Evolutionary conservation across 2,797 vertebrate genomes (phyloP).

Genomic region (Microchirus variegatus): DNA sequence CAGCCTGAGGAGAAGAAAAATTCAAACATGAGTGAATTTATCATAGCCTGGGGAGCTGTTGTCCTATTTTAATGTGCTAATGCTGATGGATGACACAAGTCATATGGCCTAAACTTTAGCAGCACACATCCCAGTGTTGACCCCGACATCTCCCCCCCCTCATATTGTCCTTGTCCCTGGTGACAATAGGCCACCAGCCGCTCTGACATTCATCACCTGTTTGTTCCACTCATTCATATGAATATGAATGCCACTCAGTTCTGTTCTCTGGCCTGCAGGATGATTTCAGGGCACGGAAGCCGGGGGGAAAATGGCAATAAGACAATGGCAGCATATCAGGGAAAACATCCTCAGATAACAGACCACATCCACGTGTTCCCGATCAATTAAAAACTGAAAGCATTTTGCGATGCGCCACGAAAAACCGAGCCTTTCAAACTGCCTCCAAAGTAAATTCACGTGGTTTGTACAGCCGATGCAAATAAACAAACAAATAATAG

Average conservation of each 20-base stretch:
- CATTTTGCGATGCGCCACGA: background rate
- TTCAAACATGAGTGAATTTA: constrained; percentile 21
- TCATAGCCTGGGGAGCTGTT: constrained; percentile 46
- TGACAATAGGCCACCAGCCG: constrained; percentile 75
- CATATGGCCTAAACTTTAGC: constrained; percentile 62
- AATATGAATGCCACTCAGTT: constrained; percentile 60
- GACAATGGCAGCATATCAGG: constrained; percentile 60
- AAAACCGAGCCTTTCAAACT: background rate
- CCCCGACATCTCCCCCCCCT: constrained; percentile 62
- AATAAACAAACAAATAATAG: background rate
- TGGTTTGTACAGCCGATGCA: background rate
- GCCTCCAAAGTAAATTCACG: background rate
- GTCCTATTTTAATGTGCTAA: constrained; percentile 50
- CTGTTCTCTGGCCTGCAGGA: constrained; percentile 52
- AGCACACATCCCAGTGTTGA: constrained; percentile 55
- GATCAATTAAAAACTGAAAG: constrained; percentile 15
- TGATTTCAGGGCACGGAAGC: constrained; percentile 33
- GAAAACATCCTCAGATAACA: constrained; percentile 67
- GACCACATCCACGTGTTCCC: constrained; percentile 25
- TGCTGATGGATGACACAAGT: constrained; percentile 71
- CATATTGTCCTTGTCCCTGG: constrained; percentile 76
- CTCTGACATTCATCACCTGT: constrained; percentile 81
- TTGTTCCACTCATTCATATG: constrained; percentile 73
- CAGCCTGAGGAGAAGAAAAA: constrained; percentile 9
- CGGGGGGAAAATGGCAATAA: constrained; percentile 31